phyloP scores from a whole-genome alignment of 1,140 invertebrate species.

The Hesperophylax magnus region DNA sequence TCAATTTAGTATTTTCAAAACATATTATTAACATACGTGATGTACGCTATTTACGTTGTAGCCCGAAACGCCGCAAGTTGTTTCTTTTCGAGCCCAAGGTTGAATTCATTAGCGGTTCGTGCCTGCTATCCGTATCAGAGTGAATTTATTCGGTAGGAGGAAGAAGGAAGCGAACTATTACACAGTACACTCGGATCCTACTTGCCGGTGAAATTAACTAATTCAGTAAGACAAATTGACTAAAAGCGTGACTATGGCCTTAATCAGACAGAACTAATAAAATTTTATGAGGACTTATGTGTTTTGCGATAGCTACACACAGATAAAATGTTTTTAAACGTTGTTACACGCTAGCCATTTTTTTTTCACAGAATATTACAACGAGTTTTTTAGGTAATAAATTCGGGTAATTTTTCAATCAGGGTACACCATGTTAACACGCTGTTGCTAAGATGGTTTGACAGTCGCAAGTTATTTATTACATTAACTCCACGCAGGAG shows the following conservation, averaged over 20 bases:
- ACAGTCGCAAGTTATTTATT: too few relatives aligned
- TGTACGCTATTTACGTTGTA: not conserved
- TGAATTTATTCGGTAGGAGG: not conserved
- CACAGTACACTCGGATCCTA: not conserved
- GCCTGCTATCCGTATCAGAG: not conserved
- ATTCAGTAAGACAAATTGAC: not conserved
- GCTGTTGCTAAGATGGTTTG: too few relatives aligned
- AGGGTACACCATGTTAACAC: too few relatives aligned
- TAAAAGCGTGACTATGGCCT: not conserved
- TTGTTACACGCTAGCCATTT: too few relatives aligned
- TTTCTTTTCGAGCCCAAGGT: not conserved
- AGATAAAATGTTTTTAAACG: too few relatives aligned
- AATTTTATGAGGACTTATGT: too few relatives aligned
- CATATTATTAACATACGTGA: not conserved
- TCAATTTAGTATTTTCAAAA: too few relatives aligned
- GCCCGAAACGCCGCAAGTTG: not conserved
- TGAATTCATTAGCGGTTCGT: not conserved
- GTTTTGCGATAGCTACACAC: too few relatives aligned
- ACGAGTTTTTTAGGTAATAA: too few relatives aligned
- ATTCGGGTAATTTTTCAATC: too few relatives aligned
- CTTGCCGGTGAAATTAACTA: not conserved
- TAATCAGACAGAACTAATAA: not conserved
- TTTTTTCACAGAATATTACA: too few relatives aligned
- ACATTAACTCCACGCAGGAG: too few relatives aligned
- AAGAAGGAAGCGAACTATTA: constrained; percentile 13